Conservation (phyloP, 2,113 vertebrate genomes). For the Mastomys coucha region DNA sequence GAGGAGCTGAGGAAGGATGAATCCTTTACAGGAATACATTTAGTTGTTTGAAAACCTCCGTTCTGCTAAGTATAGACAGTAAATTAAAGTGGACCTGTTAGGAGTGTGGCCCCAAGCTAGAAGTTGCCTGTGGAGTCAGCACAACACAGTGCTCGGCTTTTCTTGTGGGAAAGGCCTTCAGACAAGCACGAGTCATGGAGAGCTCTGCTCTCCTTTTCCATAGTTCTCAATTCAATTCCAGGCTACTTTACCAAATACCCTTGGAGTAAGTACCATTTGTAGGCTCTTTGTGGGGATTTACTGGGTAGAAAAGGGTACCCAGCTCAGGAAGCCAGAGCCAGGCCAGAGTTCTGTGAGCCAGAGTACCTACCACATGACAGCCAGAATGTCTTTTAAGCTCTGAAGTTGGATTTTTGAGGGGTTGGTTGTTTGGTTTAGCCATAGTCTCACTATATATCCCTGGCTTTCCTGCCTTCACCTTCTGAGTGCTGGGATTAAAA, state of each 20-base stretch:
- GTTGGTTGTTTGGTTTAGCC: background rate
- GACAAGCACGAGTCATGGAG: background rate
- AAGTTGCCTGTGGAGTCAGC: background rate
- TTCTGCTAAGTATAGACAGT: background rate
- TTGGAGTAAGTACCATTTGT: background rate
- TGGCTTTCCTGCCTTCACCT: background rate
- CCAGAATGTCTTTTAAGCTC: background rate
- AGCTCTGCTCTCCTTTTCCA: background rate
- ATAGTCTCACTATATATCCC: background rate
- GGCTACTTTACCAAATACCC: background rate
- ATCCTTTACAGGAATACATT: background rate
- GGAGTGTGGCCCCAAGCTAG: background rate
- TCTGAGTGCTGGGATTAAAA: background rate
- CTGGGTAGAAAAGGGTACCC: background rate
- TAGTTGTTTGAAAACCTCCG: background rate
- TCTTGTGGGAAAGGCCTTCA: background rate
- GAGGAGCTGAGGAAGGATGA: background rate
- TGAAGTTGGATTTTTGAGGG: background rate
- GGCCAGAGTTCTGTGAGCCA: background rate
- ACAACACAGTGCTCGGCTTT: background rate
- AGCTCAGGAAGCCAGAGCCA: background rate
- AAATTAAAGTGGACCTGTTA: background rate
- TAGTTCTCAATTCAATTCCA: background rate
- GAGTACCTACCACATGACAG: background rate
- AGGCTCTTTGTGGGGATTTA: background rate